Evolutionary conservation across 2,113 vertebrate species (phyloP).

Genomic region (Protobothrops flavoviridis): DNA sequence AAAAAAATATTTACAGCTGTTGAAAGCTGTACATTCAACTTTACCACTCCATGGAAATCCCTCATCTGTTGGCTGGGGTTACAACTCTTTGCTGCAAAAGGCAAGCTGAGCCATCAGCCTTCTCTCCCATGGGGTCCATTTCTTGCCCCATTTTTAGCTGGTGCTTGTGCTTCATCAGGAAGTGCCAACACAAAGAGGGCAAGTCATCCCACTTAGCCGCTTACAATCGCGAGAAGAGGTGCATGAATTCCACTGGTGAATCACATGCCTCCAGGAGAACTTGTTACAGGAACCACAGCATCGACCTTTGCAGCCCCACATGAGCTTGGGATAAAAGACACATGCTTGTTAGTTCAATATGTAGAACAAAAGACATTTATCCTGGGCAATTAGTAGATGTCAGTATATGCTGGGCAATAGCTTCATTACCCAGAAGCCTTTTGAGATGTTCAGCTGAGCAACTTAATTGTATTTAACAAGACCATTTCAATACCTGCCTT

Average conservation of each 20-base stretch:
- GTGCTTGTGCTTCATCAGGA: not conserved
- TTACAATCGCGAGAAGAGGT: conserved; percentile 5
- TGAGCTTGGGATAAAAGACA: conserved; percentile 7
- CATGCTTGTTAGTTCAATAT: not conserved
- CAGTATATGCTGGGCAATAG: not conserved
- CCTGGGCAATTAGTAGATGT: conserved; percentile 17
- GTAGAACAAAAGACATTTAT: conserved; percentile 15
- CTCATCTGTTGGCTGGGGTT: not conserved
- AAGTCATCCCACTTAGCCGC: conserved; percentile 9
- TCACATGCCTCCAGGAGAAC: conserved; percentile 3
- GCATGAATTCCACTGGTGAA: conserved; percentile 4
- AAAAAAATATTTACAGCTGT: not conserved
- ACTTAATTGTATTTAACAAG: not conserved
- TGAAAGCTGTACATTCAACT: not conserved
- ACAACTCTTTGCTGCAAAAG: not conserved
- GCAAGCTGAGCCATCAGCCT: not conserved
- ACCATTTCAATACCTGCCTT: not conserved
- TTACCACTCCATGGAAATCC: not conserved
- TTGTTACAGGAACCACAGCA: not conserved
- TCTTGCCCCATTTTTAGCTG: not conserved
- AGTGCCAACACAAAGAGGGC: not conserved
- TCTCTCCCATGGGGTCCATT: not conserved
- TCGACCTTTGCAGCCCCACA: conserved; percentile 9
- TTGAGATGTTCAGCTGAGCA: not conserved
- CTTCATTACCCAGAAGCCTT: not conserved